These are phyloP conservation scores for Ramazzottius varieornatus DNA, from an alignment of 2,888 invertebrate species.

Conservation along the genomic window DNA sequence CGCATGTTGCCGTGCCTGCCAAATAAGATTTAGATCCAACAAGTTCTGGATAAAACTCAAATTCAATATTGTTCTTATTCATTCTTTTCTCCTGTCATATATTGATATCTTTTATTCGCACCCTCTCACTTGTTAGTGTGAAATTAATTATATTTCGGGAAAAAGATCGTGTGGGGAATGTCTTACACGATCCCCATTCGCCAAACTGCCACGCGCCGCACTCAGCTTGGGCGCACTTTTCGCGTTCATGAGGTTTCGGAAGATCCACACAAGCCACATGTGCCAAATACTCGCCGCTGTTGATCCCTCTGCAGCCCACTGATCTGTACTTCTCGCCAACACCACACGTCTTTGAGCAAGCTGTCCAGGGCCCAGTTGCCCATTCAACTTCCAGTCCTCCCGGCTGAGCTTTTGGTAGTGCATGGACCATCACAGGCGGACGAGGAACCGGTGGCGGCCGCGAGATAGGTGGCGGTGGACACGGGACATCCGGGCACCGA, in stretches of 20 bases:
- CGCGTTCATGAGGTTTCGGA: not conserved
- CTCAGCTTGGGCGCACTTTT: not conserved
- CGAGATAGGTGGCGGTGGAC: conserved; percentile 1
- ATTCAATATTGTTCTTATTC: no score
- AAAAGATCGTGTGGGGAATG: not conserved
- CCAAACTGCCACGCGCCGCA: conserved; percentile 1
- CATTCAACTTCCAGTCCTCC: not conserved
- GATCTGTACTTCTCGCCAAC: not conserved
- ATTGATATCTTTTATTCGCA: no score
- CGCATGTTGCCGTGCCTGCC: not conserved
- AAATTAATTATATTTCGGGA: no score
- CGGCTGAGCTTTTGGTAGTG: not conserved
- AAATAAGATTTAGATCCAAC: no score
- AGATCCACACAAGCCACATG: not conserved
- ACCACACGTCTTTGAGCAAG: not conserved
- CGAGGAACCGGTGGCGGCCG: not conserved
- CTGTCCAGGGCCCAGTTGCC: not conserved
- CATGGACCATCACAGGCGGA: not conserved
- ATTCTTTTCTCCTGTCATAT: no score
- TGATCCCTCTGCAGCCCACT: not conserved
- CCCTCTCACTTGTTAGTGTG: no score
- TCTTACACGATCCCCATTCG: not conserved
- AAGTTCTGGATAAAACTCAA: no score
- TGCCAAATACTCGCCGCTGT: not conserved
- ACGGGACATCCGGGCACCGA: not conserved